Evolutionary conservation across 2,888 invertebrate species (phyloP).

Genomic region (Limnephilus rhombicus): DNA sequence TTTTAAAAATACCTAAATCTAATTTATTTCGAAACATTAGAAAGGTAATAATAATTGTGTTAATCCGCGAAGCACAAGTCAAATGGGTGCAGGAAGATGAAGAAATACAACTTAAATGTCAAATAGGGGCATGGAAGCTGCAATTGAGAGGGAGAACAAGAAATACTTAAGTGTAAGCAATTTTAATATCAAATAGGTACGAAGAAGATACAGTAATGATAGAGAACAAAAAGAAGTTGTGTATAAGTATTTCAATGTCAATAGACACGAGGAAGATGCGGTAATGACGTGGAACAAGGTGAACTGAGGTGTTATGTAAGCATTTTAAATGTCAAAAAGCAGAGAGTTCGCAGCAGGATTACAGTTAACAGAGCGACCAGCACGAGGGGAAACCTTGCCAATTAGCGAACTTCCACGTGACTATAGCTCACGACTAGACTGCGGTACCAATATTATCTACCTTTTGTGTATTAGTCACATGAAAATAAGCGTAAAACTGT

Average conservation of each 20-base stretch:
- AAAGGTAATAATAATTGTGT: background rate
- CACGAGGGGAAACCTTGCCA: background rate
- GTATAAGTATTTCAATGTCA: background rate
- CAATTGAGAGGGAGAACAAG: background rate
- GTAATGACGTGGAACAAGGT: too few species aligned
- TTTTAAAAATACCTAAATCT: background rate
- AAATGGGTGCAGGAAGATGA: background rate
- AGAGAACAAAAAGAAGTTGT: background rate
- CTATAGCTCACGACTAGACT: background rate
- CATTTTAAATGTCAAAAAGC: constrained; percentile 33
- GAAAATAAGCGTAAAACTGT: background rate
- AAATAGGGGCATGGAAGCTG: background rate
- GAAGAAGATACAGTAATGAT: background rate
- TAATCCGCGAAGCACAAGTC: background rate
- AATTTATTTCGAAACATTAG: background rate
- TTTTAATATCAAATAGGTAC: too few species aligned
- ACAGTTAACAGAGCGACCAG: background rate
- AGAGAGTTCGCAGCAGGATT: background rate
- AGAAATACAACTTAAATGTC: background rate
- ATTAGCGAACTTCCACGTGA: constrained; percentile 20
- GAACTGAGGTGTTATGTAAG: background rate
- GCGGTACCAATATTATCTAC: background rate
- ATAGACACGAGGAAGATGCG: too few species aligned
- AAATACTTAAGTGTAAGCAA: too few species aligned
- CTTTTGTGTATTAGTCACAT: background rate